These are phyloP conservation scores for Athalia circularis DNA, from an alignment of 2,888 invertebrate species.

Conservation along the genomic window DNA sequence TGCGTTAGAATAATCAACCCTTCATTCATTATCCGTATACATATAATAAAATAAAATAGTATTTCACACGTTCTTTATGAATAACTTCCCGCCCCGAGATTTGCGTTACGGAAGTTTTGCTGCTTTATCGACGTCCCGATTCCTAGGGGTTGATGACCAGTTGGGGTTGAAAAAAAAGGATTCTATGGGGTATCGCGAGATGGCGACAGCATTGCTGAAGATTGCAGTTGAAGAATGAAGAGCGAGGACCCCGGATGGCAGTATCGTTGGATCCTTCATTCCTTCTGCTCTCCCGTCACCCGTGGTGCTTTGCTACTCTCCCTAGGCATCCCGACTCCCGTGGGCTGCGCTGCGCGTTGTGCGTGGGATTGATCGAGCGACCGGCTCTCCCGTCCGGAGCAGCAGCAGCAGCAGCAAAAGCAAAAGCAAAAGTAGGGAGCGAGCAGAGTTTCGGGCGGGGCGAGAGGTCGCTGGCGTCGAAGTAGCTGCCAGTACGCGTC, in stretches of 20 bases:
- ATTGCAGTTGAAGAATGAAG: too few species aligned
- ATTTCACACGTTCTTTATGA: too few species aligned
- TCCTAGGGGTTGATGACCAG: too few species aligned
- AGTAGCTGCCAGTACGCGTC: constrained; percentile 75
- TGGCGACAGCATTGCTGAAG: not conserved
- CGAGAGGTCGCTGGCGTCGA: constrained; percentile 79
- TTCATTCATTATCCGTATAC: not conserved
- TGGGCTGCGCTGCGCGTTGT: constrained; percentile 25
- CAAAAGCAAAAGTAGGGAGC: constrained; percentile 60
- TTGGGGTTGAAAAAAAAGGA: not conserved
- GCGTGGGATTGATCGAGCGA: constrained; percentile 49
- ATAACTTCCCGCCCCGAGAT: too few species aligned
- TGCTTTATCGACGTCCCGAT: too few species aligned
- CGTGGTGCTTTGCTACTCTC: not conserved
- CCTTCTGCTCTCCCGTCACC: not conserved
- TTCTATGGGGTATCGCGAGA: not conserved
- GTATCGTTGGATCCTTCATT: not conserved
- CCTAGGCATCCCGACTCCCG: constrained; percentile 24
- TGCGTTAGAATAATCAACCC: not conserved
- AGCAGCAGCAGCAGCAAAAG: too few species aligned
- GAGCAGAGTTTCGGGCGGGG: constrained; percentile 76
- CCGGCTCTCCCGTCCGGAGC: constrained; percentile 67
- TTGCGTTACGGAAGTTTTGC: too few species aligned
- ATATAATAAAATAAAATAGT: too few species aligned
- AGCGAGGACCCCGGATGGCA: not conserved